Evolutionary conservation across 2,888 invertebrate species (phyloP), one percentile per base, ranked within the genome.

Genomic region (Coenonympha arcania): DNA sequence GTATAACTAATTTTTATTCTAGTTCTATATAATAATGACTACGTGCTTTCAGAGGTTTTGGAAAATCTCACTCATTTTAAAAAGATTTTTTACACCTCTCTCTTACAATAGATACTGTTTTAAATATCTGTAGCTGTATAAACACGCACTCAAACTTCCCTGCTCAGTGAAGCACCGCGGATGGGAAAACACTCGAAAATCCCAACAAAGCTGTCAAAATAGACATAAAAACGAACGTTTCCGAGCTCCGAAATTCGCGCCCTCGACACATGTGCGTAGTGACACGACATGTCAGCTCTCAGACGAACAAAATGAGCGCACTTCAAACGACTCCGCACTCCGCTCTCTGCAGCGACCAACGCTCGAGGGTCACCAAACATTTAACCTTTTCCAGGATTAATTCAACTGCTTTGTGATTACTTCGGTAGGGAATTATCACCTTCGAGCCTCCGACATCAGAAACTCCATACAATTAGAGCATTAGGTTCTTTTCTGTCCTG

Each of bases 251-350:
- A 68, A 68, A 68, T 62, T 61, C 60, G 56, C 62, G 67, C 68
- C 68, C 71, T 60, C 68, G 66, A 70, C 78, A 76, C 73, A 76
- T 78, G 80, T 73, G 67, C 63, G 68, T 78, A 82, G 80, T 73
- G 79, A 78, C 65, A 73, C 72, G 69, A 68, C 71, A 72, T 65
- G 71, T 69, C 73, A 71, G 68, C 73, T 73, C 73, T 66, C 55
- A 62, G 62, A 72, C 71, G 73, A 69, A 66, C 68, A 68, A 76
- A 80, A 80, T 76, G 77, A 77, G 75, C 77, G 75, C 77, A 76
- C 82, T 83, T 78, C 76, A 79, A 78, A 76, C 71, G 68, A 49
- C 39, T 44, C 52, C 51, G 15, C 45, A 49, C 39, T 44, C 52
- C 51, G 15, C 45, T 33, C 49, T 39, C 52, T 36, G 42, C 26